Percentiles rank a stretch among this genome's conserved stretches.
phyloP scores from a whole-genome alignment of 1,140 invertebrate species.

The Ceratosolen solmsi region DNA sequence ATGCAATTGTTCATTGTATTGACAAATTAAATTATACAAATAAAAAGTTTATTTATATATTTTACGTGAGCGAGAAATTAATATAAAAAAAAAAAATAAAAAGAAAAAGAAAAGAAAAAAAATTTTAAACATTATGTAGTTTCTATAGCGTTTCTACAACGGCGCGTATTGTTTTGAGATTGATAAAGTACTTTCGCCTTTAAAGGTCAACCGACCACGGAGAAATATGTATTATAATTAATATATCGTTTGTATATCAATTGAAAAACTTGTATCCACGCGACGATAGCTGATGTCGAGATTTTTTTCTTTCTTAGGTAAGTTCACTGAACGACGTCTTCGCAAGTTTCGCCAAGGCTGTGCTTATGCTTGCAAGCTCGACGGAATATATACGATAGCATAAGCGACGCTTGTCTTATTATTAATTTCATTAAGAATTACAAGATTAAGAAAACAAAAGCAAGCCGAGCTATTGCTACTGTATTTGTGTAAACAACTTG shows the following conservation, averaged over 20 bases:
- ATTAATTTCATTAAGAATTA: slow-evolving; percentile 24
- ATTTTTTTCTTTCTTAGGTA: slow-evolving; percentile 16
- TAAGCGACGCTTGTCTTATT: slow-evolving; percentile 8
- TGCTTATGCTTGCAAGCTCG: slow-evolving; percentile 20
- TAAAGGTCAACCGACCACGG: neutral
- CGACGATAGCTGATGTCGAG: neutral
- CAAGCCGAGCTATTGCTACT: slow-evolving; percentile 61
- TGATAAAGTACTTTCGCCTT: neutral
- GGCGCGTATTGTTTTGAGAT: slow-evolving; percentile 4
- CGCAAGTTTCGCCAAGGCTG: neutral
- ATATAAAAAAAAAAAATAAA: slow-evolving; percentile 24
- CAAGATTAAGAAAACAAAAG: slow-evolving; percentile 25
- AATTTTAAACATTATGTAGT: too few relatives aligned
- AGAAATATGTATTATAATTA: slow-evolving; percentile 28
- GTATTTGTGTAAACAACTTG: slow-evolving; percentile 57
- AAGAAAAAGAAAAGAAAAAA: too few relatives aligned
- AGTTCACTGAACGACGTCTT: slow-evolving; percentile 1
- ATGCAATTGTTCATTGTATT: slow-evolving; percentile 17
- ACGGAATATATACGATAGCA: neutral
- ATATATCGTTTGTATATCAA: slow-evolving; percentile 35
- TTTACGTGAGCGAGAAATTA: slow-evolving; percentile 36
- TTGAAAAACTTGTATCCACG: neutral
- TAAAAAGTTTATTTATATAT: slow-evolving; percentile 35
- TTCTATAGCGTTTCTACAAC: neutral
- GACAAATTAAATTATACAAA: neutral